Conservation (phyloP, 2,113 vertebrate species). For the Myanophis thanlyinensis region DNA sequence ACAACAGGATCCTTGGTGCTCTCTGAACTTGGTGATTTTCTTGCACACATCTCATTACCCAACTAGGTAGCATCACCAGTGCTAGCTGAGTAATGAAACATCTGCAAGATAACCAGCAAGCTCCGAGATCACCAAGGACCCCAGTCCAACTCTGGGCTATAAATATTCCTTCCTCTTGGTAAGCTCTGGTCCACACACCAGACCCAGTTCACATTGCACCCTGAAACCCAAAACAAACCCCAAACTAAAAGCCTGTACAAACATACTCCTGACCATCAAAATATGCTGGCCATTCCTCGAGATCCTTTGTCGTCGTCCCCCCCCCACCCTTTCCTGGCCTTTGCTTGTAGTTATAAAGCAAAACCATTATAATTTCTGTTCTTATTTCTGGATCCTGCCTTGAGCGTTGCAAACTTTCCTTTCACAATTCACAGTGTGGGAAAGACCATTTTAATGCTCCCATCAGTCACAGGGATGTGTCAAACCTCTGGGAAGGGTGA, state of each 20-base stretch:
- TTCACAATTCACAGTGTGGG: background rate
- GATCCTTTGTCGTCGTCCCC: background rate
- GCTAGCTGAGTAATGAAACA: too few species aligned
- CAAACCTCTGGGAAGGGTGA: background rate
- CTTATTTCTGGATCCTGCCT: background rate
- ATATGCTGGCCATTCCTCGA: too few species aligned
- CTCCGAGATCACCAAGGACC: too few species aligned
- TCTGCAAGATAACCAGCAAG: too few species aligned
- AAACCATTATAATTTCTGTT: background rate
- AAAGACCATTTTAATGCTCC: background rate
- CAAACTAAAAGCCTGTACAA: background rate
- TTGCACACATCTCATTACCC: too few species aligned
- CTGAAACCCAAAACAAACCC: background rate
- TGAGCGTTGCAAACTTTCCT: background rate
- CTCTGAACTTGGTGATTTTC: too few species aligned
- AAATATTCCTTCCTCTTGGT: too few species aligned
- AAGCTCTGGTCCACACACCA: too few species aligned
- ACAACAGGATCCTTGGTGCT: too few species aligned
- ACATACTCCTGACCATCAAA: background rate
- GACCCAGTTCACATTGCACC: background rate
- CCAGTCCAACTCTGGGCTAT: too few species aligned
- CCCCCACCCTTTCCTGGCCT: background rate
- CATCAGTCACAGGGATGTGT: background rate
- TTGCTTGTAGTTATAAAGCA: background rate
- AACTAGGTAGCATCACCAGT: too few species aligned